phyloP scores from a whole-genome alignment of 1,140 invertebrate species.

The Hycleus cichorii region DNA sequence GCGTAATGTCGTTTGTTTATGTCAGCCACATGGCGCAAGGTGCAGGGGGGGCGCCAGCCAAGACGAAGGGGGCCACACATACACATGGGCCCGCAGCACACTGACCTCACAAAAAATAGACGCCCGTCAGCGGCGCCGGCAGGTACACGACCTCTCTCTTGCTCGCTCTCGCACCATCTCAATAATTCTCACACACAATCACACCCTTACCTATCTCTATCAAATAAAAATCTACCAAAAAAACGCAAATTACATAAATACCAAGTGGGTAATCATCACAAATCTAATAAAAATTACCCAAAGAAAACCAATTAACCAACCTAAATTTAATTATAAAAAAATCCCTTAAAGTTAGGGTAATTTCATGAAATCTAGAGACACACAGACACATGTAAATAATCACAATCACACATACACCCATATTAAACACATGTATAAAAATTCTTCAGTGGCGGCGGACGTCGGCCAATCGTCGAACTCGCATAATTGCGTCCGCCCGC shows the following conservation, averaged over 20 bases:
- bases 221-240: no score
- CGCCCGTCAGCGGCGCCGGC: not conserved
- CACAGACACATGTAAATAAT: no score
- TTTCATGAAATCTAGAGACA: no score
- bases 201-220: not conserved
- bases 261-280: no score
- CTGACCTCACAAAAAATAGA: slow-evolving; percentile 17
- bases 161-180: not conserved
- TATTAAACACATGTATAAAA: no score
- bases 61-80: slow-evolving; percentile 17
- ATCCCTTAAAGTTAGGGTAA: no score
- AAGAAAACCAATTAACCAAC: no score
- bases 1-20: slow-evolving; percentile 41
- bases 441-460: slow-evolving; percentile 4
- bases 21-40: slow-evolving; percentile 40
- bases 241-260: no score
- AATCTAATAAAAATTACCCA: no score
- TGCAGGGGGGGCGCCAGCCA: slow-evolving; percentile 28
- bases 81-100: slow-evolving; percentile 12
- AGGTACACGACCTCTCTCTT: not conserved
- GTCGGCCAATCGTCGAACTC: slow-evolving; percentile 26
- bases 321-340: no score
- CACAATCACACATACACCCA: no score
- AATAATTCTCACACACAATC: not conserved
- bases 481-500: slow-evolving; percentile 32